Base-by-base conservation (phyloP, 2,797 vertebrate species). In the Mus spretus region DNA sequence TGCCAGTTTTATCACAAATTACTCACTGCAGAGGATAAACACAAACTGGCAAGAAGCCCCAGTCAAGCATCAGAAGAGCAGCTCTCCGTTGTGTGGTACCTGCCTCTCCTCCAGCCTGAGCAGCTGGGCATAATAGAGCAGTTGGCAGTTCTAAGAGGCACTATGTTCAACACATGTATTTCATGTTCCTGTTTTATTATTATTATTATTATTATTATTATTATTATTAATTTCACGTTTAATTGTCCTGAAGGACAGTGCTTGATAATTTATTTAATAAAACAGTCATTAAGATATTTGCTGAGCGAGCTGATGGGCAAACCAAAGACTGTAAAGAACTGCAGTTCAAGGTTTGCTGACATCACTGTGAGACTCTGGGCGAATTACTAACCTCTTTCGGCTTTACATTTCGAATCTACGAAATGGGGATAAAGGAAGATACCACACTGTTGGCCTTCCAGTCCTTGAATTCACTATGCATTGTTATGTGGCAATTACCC, bases 1-100 rank as follows among this genome's bases (percentile, higher is more conserved):
- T 96, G 95, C 96, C 95, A 94, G 65, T 96, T 97, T 97, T 94
- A 98, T 97, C 96, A 96, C 80, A 93, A 85, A 95, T 95, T 96
- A 95, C 90, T 81, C 55, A 90, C 40, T 85, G 80, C 89, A 84
- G 79, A 94, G 94, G 90, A 87, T 97, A 95, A 97, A 93, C 96
- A 88, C 83, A 89, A 96, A 95, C 40, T 95, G 96, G 97, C 91
- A 92, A 88, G 22, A 93, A 96, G 93, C 95, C 93, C 83, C 72
- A 94, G 63, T 59, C 31, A 77, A 75, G 91, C 77, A 70, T 93
- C 80, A 90, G 80, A 96, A 85, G 26, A 92, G 65, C 57, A 57
- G 24, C 79, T 96, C 57, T 50, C 74, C n/a, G 77, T 59, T 91
- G 53, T 78, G 63, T 84, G 65, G 40, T 40, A 96, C 50, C 95